Evolutionary conservation across 2,113 vertebrate species (phyloP).

Genomic region (Oxyura jamaicensis): DNA sequence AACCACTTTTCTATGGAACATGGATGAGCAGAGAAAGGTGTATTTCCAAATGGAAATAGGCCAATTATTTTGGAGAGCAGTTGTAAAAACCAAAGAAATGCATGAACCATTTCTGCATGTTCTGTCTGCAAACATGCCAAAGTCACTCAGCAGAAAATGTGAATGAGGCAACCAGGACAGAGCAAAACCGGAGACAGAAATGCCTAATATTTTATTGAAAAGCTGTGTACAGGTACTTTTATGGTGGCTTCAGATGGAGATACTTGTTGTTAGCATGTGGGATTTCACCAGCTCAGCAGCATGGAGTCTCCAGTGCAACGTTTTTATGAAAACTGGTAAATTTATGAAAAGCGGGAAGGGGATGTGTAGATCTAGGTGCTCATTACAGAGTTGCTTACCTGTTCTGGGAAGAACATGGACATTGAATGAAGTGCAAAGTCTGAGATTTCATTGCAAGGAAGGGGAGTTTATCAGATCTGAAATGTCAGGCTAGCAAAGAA

Average conservation of each 20-base stretch:
- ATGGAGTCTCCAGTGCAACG: not conserved
- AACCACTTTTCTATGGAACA: not conserved
- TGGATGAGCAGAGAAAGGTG: not conserved
- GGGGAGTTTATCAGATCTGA: not conserved
- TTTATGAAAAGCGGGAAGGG: not conserved
- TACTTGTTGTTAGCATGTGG: too few species aligned
- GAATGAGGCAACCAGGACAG: not conserved
- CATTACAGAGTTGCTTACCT: not conserved
- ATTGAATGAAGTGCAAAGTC: rapidly evolving
- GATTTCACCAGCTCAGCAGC: not conserved
- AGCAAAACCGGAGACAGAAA: not conserved
- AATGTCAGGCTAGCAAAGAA: not conserved
- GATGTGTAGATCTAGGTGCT: not conserved
- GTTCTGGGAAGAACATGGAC: not conserved
- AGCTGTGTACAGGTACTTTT: not conserved
- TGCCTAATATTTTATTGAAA: not conserved
- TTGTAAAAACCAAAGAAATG: not conserved
- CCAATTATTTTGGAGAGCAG: not conserved
- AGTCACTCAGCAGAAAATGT: not conserved
- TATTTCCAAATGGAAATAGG: not conserved
- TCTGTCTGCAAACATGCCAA: not conserved
- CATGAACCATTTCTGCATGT: not conserved
- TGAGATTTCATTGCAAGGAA: not conserved
- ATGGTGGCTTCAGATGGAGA: not conserved
- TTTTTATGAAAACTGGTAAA: not conserved